These are phyloP conservation scores for Phaenicophaeus curvirostris DNA, from an alignment of 2,797 vertebrate species.

Conservation along the genomic window DNA sequence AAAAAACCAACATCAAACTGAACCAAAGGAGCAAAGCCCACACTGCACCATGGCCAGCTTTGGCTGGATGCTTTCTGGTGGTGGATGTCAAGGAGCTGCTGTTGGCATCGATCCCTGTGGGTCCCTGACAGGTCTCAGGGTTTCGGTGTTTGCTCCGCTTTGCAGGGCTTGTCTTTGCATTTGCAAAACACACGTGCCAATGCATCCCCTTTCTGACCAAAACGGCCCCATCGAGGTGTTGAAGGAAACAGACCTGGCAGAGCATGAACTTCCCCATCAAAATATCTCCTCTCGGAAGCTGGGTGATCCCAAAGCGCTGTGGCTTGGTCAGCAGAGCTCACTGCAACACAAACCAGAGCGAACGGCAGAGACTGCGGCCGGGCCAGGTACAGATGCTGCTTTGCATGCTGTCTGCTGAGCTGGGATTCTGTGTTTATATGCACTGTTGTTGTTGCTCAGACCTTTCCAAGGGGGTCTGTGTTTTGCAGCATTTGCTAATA, in stretches of 20 bases:
- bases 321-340: not conserved
- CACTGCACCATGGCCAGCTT: rapidly evolving
- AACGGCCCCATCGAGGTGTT: not conserved
- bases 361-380: rapidly evolving
- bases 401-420: not conserved
- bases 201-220: not conserved
- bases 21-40: not conserved
- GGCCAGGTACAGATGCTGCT: not conserved
- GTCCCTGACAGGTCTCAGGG: not conserved
- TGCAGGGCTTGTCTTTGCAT: not conserved
- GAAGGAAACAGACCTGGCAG: not conserved
- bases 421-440: not conserved
- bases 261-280: not conserved
- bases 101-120: rapidly evolving
- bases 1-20: rapidly evolving
- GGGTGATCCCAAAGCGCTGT: rapidly evolving
- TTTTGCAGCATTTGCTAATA: constrained; percentile 12
- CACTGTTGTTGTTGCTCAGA: not conserved
- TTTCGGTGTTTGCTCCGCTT: not conserved
- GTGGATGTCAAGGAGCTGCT: not conserved
- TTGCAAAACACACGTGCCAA: rapidly evolving
- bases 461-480: not conserved
- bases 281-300: not conserved
- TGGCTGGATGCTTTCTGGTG: not conserved
- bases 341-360: not conserved